Evolutionary conservation across 2,888 invertebrate species (phyloP).

Genomic region (Tyria jacobaeae): DNA sequence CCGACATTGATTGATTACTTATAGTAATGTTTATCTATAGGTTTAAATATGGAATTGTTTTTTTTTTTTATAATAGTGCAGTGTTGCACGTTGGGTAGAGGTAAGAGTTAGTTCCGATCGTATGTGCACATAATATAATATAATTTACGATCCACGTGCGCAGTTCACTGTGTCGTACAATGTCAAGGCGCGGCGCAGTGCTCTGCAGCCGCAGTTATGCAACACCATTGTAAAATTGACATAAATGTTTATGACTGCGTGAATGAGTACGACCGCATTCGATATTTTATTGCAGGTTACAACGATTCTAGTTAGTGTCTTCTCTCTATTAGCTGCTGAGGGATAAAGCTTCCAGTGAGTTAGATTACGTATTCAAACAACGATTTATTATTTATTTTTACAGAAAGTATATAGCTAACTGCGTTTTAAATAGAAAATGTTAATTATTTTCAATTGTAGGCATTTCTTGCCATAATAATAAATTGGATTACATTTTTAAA

Average conservation of each 20-base stretch:
- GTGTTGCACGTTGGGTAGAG: constrained; percentile 27
- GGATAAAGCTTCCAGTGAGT: constrained; percentile 7
- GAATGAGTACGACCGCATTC: constrained; percentile 51
- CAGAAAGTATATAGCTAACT: not conserved
- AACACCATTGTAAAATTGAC: constrained; percentile 79
- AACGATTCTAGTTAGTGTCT: constrained; percentile 37
- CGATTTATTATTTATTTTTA: not conserved
- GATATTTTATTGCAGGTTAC: constrained; percentile 38
- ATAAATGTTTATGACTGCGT: constrained; percentile 73
- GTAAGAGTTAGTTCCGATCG: constrained; percentile 39
- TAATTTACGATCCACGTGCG: constrained; percentile 82
- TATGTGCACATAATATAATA: constrained; percentile 57
- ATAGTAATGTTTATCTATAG: not conserved
- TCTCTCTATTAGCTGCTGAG: constrained; percentile 8
- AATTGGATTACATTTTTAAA: too few species aligned
- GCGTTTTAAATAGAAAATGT: not conserved
- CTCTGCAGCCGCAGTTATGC: constrained; percentile 68
- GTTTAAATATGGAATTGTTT: not conserved
- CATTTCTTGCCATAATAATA: too few species aligned
- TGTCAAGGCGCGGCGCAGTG: constrained; percentile 78
- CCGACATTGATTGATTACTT: not conserved
- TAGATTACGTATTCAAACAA: not conserved
- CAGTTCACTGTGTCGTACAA: constrained; percentile 79
- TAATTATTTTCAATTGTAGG: too few species aligned
- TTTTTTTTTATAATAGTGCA: constrained; percentile 13